Evolutionary conservation across 2,888 invertebrate genomes (phyloP), one percentile per base, ranked within the genome.

Genomic region (Spodoptera littoralis): DNA sequence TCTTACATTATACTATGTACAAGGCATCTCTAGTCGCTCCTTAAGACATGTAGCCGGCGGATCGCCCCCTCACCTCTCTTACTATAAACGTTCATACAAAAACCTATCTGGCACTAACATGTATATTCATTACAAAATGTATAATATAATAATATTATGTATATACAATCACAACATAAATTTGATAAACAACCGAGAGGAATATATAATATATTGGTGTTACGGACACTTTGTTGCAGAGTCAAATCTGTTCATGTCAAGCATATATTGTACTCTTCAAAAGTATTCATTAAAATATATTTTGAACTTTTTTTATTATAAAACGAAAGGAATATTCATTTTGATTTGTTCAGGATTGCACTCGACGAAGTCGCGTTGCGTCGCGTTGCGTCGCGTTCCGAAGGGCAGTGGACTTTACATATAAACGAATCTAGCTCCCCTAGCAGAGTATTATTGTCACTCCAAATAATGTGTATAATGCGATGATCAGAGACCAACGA

Each of bases 141-240:
- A 94, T 93, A 93, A 89, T 92, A 90, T 90, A 84, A 85, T 84
- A 81, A 84, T 90, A 90, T 88, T 87, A 90, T 92, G 86, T 92
- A 93, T 93, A 91, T 92, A 94, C 92, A 92, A 91, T 94, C 93
- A 94, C 94, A 93, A 94, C 93, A 86, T 93, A 93, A 94, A 92
- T 90, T 91, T 92, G 88, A 90, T 90, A 90, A 93, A 93, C 93
- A 94, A 94, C 93, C 93, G 88, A 94, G 90, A 90, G 88, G 88
- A 88, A 90, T 86, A 86, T 78, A 83, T 85, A 83, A 76, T 72
- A 81, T 84, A 85, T 88, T 92, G 90, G 89, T 92, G 92, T 92
- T 87, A 85, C 85, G 82, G 88, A 77, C 77, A 82, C 73, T 80
- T 81, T 82, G 80, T 81, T 77, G 55, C 68, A 58, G 67, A 72